phyloP scores from a whole-genome alignment of 2,113 vertebrate species.

The Zosterops hypoxanthus region DNA sequence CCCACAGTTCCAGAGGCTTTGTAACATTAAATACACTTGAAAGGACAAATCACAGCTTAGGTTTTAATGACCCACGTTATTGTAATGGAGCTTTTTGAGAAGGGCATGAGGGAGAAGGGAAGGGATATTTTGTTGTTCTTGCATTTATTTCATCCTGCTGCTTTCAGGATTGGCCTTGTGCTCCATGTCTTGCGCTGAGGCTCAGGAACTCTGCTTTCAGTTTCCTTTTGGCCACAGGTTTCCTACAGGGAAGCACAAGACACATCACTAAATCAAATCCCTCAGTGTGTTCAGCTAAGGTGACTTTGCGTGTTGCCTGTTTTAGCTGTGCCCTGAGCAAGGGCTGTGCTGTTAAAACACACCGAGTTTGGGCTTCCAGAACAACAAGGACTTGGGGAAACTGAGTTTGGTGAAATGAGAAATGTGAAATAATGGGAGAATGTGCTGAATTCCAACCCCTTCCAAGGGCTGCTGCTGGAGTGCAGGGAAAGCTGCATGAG shows the following conservation, averaged over 20 bases:
- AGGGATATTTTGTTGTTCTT: not conserved
- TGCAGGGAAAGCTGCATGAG: not conserved
- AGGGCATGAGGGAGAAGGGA: not conserved
- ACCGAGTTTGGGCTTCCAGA: too few relatives aligned
- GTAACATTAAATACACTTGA: not conserved
- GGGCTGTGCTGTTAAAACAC: not conserved
- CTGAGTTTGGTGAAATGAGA: not conserved
- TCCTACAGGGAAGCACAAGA: not conserved
- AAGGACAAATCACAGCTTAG: slow-evolving; percentile 31
- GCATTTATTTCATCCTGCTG: not conserved
- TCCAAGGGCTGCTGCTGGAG: not conserved
- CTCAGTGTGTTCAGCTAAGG: accelerated
- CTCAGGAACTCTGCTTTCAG: not conserved
- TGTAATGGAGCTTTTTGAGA: not conserved
- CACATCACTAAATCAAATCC: not conserved
- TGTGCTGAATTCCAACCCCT: not conserved
- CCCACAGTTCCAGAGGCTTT: not conserved
- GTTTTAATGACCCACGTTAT: not conserved
- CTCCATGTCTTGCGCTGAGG: not conserved
- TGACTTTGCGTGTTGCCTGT: not conserved
- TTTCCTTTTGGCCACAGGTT: not conserved
- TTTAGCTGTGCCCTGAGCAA: not conserved
- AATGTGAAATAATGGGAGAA: not conserved
- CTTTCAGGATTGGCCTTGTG: not conserved
- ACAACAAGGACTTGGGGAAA: not conserved